A percentile compares a stretch with the other conserved stretches of the same genome.
Conservation (phyloP, 2,113 vertebrate species). For the Oncorhynchus mykiss region DNA sequence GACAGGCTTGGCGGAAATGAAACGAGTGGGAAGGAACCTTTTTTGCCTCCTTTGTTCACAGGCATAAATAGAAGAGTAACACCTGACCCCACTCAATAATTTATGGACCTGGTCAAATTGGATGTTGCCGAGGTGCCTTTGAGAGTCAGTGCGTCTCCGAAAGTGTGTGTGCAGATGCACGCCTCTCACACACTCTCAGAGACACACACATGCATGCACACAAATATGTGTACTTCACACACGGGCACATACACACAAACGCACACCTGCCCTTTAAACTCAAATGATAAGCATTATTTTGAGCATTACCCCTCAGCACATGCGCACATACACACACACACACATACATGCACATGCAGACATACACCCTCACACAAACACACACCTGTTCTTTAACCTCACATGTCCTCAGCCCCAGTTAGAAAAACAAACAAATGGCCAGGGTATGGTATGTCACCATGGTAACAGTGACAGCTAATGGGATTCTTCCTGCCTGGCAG, state of each 20-base stretch:
- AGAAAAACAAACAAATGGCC: background rate
- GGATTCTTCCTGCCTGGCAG: background rate
- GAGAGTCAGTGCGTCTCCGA: background rate
- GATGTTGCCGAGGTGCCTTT: background rate
- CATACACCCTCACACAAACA: background rate
- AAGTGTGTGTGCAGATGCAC: background rate
- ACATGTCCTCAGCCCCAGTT: background rate
- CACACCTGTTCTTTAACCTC: background rate
- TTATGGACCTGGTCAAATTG: background rate
- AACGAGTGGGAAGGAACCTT: background rate
- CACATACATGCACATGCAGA: background rate
- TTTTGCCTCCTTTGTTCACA: background rate
- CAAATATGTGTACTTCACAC: background rate
- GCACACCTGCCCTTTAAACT: background rate
- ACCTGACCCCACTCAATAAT: background rate
- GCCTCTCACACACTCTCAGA: background rate
- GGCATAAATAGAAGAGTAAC: constrained; percentile 18
- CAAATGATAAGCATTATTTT: too few species aligned
- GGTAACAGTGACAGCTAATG: background rate
- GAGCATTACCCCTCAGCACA: background rate
- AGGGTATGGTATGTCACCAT: background rate
- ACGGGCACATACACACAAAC: too few species aligned
- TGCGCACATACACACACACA: background rate
- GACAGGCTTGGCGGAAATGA: background rate
- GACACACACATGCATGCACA: background rate